Conservation (phyloP, 2,888 invertebrate species). For the Halictus quadricinctus region DNA sequence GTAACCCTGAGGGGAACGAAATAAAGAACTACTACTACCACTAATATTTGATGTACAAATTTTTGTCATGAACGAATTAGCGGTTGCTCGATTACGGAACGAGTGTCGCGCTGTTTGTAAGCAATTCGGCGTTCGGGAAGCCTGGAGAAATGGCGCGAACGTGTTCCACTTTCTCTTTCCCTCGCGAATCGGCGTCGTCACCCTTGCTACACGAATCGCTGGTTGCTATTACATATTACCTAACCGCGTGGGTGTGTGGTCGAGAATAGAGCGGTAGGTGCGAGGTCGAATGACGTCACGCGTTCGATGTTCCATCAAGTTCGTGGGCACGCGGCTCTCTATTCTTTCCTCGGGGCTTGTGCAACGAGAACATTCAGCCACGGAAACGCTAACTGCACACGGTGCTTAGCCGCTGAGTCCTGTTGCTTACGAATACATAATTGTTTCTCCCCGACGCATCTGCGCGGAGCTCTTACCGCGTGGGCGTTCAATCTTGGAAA, state of each 20-base stretch:
- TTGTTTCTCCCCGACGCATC: neutral
- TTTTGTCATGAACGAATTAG: too few relatives aligned
- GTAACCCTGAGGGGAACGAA: too few relatives aligned
- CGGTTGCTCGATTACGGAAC: too few relatives aligned
- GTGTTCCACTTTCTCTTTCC: constrained; percentile 14
- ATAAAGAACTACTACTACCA: too few relatives aligned
- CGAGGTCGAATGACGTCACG: constrained; percentile 67
- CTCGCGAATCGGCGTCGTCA: constrained; percentile 30
- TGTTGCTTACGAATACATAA: constrained; percentile 24
- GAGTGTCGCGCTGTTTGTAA: too few relatives aligned
- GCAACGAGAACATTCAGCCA: constrained; percentile 34
- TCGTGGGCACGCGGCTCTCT: constrained; percentile 60
- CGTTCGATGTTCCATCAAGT: constrained; percentile 65
- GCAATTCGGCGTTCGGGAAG: neutral
- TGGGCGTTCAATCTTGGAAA: neutral
- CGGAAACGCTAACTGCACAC: constrained; percentile 23
- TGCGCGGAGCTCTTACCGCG: neutral
- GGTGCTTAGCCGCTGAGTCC: constrained; percentile 2
- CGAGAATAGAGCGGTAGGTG: constrained; percentile 64
- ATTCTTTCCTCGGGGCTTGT: constrained; percentile 43
- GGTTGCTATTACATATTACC: constrained; percentile 59
- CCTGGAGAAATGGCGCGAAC: constrained; percentile 4
- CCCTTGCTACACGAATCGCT: constrained; percentile 30
- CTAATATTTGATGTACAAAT: too few relatives aligned
- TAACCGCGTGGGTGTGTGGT: constrained; percentile 51